Evolutionary conservation across 2,888 invertebrate genomes (phyloP).

Genomic region (Scelioninae gen. 2): DNA sequence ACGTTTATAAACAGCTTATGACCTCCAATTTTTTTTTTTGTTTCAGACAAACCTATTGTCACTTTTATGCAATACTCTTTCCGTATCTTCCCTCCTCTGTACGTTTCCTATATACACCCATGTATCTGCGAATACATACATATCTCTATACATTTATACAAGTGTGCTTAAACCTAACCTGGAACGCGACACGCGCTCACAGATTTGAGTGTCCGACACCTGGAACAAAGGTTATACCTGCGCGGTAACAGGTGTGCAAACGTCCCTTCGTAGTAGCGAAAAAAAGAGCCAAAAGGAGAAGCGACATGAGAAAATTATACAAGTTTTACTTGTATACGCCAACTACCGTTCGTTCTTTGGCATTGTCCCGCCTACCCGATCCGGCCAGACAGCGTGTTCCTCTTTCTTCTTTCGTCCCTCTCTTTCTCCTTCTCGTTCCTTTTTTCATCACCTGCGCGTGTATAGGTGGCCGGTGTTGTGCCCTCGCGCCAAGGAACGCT

Average conservation of each 20-base stretch:
- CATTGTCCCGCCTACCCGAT: slow-evolving; percentile 52
- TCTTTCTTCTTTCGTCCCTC: slow-evolving; percentile 5
- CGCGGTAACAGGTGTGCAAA: slow-evolving; percentile 56
- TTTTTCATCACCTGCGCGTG: slow-evolving; percentile 35
- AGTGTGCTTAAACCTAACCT: slow-evolving; percentile 7
- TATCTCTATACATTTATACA: no score
- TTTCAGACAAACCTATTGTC: no score
- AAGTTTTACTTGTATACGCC: slow-evolving; percentile 55
- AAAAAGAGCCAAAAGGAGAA: slow-evolving; percentile 29
- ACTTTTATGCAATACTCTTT: no score
- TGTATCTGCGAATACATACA: no score
- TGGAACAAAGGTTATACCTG: slow-evolving; percentile 55
- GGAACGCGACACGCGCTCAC: slow-evolving; percentile 44
- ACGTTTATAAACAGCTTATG: no score
- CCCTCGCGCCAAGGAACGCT: slow-evolving; percentile 46
- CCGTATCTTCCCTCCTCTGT: no score
- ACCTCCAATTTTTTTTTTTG: no score
- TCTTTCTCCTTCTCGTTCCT: slow-evolving; percentile 14
- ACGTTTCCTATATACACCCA: no score
- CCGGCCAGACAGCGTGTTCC: slow-evolving; percentile 52
- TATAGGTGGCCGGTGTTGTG: slow-evolving; percentile 39
- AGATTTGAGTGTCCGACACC: slow-evolving; percentile 48
- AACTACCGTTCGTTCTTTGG: slow-evolving; percentile 58
- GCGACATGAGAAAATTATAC: slow-evolving; percentile 55
- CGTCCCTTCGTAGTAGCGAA: slow-evolving; percentile 44